Base-by-base conservation (phyloP, 2,113 vertebrate genomes). In the Protobothrops mucrosquamatus region DNA sequence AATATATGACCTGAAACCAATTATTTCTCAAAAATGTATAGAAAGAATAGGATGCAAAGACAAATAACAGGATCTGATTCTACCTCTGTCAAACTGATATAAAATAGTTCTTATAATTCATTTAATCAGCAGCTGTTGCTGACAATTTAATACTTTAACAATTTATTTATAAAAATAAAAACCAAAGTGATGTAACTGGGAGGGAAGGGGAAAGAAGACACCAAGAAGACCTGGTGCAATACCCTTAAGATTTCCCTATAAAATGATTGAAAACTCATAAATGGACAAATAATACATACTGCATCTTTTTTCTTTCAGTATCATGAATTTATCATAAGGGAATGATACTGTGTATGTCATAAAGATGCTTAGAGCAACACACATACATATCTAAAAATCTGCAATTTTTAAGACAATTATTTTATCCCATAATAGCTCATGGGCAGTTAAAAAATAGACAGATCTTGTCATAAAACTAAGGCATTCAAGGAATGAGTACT, bases 1-100 rank as follows among this genome's bases (percentile, higher is more conserved):
- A 39, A 90, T 92, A 85, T 89, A n/a, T 61, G 55, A 26, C 23
- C 95, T 94, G 3, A 43, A 55, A 92, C 89, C 55, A 69, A 26
- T 52, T 88, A 46, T 88, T 15, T 88, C 23, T 34, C n/a, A 22
- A 52, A 88, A 14, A 24, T 74, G 64, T 88, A 34, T 7, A 54
- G 43, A 92, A 61, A 64, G 14, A 23, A 24, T 74, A 55, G 52
- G 61, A 89, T 87, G 46, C 15, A 52, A 64, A 24, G 52, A 24
- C 12, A 92, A 88, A 29, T 26, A 88, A 14, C 12, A n/a, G 11
- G 11, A 39, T 39, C 1, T 87, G 3, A 88, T 87, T 92, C 48
- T 43, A 64, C 34, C 34, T 43, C 34, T 10, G 6, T 51, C 8
- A n/a, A 18, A 4, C 29, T 56, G 39, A n/a, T 11, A 6, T 48